These are phyloP conservation scores for Neosilurus mollespiculum DNA, from an alignment of 2,797 vertebrate species.

Conservation along the genomic window DNA sequence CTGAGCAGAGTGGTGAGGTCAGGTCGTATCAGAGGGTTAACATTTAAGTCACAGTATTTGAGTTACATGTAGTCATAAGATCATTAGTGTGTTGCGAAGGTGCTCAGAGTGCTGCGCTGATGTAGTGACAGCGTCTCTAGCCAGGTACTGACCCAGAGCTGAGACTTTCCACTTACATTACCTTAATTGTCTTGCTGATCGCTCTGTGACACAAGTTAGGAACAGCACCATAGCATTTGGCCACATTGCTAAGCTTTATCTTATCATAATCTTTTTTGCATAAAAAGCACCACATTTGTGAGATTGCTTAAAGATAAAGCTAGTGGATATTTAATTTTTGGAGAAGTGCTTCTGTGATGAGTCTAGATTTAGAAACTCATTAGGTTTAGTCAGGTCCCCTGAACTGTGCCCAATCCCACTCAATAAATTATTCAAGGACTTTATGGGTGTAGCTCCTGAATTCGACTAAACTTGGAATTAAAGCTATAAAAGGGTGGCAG, in stretches of 20 bases:
- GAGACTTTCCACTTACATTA: slow-evolving; percentile 66
- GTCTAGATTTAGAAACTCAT: neutral
- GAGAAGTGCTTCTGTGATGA: neutral
- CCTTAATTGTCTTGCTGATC: neutral
- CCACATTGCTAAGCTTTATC: neutral
- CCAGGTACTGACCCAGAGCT: slow-evolving; percentile 66
- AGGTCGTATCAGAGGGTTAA: neutral
- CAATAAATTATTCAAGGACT: neutral
- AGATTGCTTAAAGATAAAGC: neutral
- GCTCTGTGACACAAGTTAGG: neutral
- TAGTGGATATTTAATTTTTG: neutral
- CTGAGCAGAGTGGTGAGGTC: neutral
- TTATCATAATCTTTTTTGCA: neutral
- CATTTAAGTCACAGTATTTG: neutral
- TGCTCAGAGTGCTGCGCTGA: slow-evolving; percentile 40
- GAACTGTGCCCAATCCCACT: neutral
- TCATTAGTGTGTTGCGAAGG: slow-evolving; percentile 50
- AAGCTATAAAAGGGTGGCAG: neutral
- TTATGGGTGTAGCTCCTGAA: neutral
- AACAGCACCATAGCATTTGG: neutral
- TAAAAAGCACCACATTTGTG: neutral
- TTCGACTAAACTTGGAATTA: neutral
- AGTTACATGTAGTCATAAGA: neutral
- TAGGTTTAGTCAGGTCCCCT: neutral
- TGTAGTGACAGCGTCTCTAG: slow-evolving; percentile 46